A percentile compares a stretch with the other conserved stretches of the same genome.
Evolutionary conservation across 2,113 vertebrate species (phyloP).

Genomic region (Apus apus): DNA sequence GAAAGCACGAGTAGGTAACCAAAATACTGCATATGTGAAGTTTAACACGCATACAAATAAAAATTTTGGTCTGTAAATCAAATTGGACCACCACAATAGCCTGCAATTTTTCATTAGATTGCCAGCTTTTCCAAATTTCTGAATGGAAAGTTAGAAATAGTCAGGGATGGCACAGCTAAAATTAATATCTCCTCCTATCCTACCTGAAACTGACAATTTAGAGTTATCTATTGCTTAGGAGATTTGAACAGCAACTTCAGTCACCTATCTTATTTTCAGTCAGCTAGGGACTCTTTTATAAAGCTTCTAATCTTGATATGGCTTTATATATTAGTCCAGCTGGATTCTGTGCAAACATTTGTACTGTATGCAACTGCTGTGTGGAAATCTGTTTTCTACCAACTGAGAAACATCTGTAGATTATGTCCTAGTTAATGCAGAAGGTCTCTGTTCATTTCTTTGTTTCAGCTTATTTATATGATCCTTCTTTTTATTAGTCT

Average conservation of each 20-base stretch:
- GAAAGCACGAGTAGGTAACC: not conserved
- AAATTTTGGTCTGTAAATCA: not conserved
- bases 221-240: not conserved
- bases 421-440: slow-evolving; percentile 42
- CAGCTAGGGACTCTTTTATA: not conserved
- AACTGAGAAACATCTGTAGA: slow-evolving; percentile 68
- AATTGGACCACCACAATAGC: not conserved
- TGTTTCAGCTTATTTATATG: slow-evolving; percentile 13
- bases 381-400: slow-evolving; percentile 65
- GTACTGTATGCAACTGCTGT: slow-evolving; percentile 36
- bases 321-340: slow-evolving; percentile 27
- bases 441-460: slow-evolving; percentile 43
- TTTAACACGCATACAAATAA: not conserved
- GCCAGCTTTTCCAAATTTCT: not conserved
- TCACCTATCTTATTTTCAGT: not conserved
- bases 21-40: not conserved
- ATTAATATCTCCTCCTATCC: not conserved
- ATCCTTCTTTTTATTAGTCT: slow-evolving; percentile 59
- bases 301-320: not conserved
- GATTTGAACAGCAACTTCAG: not conserved
- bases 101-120: not conserved
- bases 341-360: slow-evolving; percentile 56
- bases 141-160: not conserved
- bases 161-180: not conserved
- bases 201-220: not conserved